phyloP scores from a whole-genome alignment of 2,797 vertebrate genomes.

The Mus caroli region DNA sequence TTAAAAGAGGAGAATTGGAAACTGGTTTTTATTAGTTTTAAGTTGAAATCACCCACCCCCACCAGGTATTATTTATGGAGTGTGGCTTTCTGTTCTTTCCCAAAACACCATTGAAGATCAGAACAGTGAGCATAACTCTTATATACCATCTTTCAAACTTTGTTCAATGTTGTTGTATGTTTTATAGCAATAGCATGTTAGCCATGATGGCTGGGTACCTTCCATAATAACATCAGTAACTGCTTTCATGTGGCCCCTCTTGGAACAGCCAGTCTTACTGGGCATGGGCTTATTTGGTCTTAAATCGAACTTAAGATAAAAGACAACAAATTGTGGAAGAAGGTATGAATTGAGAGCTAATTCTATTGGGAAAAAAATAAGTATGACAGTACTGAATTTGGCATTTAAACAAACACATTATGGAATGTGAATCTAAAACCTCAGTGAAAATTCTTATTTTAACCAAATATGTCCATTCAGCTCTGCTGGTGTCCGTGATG shows the following conservation, averaged over 20 bases:
- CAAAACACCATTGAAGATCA: slow-evolving; percentile 6
- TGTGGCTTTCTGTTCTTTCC: not conserved
- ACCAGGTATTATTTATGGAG: slow-evolving; percentile 15
- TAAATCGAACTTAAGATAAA: slow-evolving; percentile 39
- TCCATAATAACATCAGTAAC: not conserved
- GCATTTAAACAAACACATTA: slow-evolving; percentile 58
- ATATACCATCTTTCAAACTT: not conserved
- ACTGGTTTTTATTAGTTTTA: slow-evolving; percentile 10
- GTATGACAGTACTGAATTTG: slow-evolving; percentile 14
- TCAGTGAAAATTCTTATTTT: slow-evolving; percentile 32
- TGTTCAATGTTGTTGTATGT: slow-evolving; percentile 22
- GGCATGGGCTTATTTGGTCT: slow-evolving; percentile 51
- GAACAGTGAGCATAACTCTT: not conserved
- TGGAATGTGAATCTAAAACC: not conserved
- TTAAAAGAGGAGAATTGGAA: not conserved
- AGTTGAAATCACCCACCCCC: slow-evolving; percentile 20
- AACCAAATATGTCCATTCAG: not conserved
- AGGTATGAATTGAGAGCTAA: not conserved
- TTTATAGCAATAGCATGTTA: slow-evolving; percentile 21
- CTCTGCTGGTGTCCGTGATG: not conserved
- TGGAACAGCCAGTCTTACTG: not conserved
- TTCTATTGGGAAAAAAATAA: slow-evolving; percentile 7
- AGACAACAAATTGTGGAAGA: slow-evolving; percentile 38
- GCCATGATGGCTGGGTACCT: not conserved
- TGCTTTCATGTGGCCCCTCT: slow-evolving; percentile 44